These are phyloP conservation scores for Podocnemis expansa DNA, from an alignment of 2,113 vertebrate species.

Conservation along the genomic window DNA sequence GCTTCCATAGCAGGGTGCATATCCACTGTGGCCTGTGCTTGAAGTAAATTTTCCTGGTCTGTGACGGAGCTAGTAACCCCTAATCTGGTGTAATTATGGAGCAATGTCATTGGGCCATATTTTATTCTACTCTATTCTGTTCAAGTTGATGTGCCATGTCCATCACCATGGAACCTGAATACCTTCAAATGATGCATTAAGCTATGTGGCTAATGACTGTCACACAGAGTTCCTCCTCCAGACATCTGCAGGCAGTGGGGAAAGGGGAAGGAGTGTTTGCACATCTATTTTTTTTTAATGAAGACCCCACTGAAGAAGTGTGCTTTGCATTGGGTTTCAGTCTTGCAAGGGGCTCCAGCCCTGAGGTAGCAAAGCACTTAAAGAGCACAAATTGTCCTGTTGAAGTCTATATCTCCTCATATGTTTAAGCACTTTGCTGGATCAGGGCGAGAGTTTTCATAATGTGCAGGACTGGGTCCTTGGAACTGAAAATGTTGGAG, in stretches of 20 bases:
- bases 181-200: slow-evolving; percentile 66
- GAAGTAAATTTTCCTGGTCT: slow-evolving; percentile 11
- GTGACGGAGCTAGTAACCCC: slow-evolving; percentile 39
- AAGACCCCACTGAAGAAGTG: neutral
- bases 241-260: neutral
- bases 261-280: neutral
- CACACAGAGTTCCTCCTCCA: slow-evolving; percentile 17
- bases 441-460: neutral
- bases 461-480: rapidly evolving
- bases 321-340: neutral
- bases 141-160: slow-evolving; percentile 17
- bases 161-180: neutral
- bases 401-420: neutral
- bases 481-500: neutral
- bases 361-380: neutral
- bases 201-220: slow-evolving; percentile 44
- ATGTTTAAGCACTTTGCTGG: rapidly evolving
- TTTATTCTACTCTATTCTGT: neutral
- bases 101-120: slow-evolving; percentile 12
- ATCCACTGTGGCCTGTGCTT: neutral
- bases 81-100: slow-evolving; percentile 5
- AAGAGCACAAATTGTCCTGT: rapidly evolving
- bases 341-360: neutral
- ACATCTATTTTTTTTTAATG: rapidly evolving
- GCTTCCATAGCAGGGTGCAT: neutral